A percentile compares a stretch with the other conserved stretches of the same genome.
phyloP scores from a whole-genome alignment of 1,140 invertebrate species.

The Drosophila elegans region DNA sequence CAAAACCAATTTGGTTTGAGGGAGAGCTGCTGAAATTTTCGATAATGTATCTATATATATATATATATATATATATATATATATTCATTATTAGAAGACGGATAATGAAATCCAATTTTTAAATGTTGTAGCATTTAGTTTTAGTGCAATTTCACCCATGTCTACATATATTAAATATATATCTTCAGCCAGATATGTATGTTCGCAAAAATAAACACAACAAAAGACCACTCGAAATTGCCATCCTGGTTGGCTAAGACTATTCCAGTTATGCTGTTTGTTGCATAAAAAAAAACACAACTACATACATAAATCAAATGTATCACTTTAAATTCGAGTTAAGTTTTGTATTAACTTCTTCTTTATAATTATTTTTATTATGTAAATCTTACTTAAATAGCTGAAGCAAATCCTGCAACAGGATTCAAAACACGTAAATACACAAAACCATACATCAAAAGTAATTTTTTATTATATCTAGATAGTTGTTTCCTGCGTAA shows the following conservation, averaged over 20 bases:
- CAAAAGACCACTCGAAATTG: conserved; percentile 67
- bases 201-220: conserved; percentile 40
- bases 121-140: conserved; percentile 83
- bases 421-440: conserved; percentile 72
- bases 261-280: conserved; percentile 82
- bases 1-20: conserved; percentile 67
- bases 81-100: conserved; percentile 29
- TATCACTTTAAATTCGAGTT: conserved; percentile 61
- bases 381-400: conserved; percentile 73
- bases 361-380: conserved; percentile 50
- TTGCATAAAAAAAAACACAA: conserved; percentile 71
- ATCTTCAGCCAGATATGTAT: conserved; percentile 28
- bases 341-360: conserved; percentile 55
- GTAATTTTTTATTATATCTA: conserved; percentile 37
- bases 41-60: conserved; percentile 38
- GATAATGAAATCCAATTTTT: conserved; percentile 63
- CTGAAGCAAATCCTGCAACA: conserved; percentile 82
- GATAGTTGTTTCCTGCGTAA: conserved; percentile 33
- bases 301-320: conserved; percentile 76
- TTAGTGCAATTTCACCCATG: conserved; percentile 80
- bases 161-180: conserved; percentile 47
- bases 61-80: conserved; percentile 32
- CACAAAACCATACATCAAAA: conserved; percentile 15
- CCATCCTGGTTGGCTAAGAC: conserved; percentile 53
- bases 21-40: conserved; percentile 71